Evolutionary conservation across 1,140 invertebrate genomes (phyloP).

Genomic region (Drosophila persimilis): DNA sequence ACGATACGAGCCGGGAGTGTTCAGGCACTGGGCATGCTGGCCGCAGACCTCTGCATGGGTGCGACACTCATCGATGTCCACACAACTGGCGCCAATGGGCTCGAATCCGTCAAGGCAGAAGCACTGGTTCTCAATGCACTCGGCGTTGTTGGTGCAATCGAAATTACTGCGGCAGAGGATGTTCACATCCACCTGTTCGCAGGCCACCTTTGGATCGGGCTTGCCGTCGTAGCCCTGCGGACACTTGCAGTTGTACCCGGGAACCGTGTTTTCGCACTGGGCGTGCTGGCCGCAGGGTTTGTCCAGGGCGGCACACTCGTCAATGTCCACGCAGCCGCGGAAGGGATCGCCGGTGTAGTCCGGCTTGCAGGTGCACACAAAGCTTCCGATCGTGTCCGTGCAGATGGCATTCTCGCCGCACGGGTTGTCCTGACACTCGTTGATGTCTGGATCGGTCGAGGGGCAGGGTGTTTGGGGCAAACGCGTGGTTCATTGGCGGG

Average conservation of each 20-base stretch:
- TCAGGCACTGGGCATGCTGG: slow-evolving; percentile 90
- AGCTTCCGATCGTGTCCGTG: slow-evolving; percentile 93
- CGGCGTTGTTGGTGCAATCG: slow-evolving; percentile 95
- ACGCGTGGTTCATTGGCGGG: slow-evolving; percentile 52
- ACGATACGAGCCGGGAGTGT: slow-evolving; percentile 91
- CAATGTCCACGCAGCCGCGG: slow-evolving; percentile 93
- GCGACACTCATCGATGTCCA: slow-evolving; percentile 92
- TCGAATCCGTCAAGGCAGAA: slow-evolving; percentile 95
- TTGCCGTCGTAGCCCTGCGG: slow-evolving; percentile 94
- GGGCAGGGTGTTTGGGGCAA: slow-evolving; percentile 59
- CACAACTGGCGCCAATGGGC: slow-evolving; percentile 89
- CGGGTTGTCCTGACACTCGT: slow-evolving; percentile 93
- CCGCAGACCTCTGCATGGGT: slow-evolving; percentile 89
- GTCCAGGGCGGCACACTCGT: slow-evolving; percentile 93
- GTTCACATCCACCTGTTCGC: slow-evolving; percentile 94
- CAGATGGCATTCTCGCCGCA: slow-evolving; percentile 94
- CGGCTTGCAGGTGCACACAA: slow-evolving; percentile 90
- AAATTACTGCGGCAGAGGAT: slow-evolving; percentile 94
- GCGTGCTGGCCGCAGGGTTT: slow-evolving; percentile 94
- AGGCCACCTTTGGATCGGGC: slow-evolving; percentile 91
- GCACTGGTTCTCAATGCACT: slow-evolving; percentile 94
- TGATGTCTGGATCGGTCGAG: slow-evolving; percentile 87
- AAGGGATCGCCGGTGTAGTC: slow-evolving; percentile 94
- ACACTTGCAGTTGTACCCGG: slow-evolving; percentile 94
- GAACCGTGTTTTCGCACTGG: slow-evolving; percentile 92